Evolutionary conservation across 2,797 vertebrate genomes (phyloP).

Genomic region (Cygnus olor): DNA sequence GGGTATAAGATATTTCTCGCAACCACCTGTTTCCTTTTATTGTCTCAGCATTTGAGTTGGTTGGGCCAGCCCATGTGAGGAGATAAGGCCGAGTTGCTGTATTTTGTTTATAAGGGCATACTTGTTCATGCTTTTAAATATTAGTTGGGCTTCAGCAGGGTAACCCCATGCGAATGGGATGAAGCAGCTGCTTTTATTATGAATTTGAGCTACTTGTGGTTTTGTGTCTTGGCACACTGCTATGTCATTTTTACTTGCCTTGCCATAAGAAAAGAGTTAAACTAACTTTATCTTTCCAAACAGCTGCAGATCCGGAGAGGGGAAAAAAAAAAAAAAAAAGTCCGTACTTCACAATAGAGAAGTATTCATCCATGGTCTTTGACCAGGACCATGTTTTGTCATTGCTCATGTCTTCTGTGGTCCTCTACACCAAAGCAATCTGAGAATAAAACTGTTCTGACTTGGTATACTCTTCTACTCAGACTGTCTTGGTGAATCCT

Average conservation of each 20-base stretch:
- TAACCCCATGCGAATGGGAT: slow-evolving; percentile 57
- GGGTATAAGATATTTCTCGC: slow-evolving; percentile 73
- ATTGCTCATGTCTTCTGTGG: not conserved
- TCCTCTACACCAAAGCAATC: not conserved
- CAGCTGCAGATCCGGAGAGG: slow-evolving; percentile 74
- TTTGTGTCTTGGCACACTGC: slow-evolving; percentile 78
- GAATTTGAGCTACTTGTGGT: slow-evolving; percentile 71
- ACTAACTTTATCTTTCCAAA: slow-evolving; percentile 82
- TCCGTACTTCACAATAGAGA: slow-evolving; percentile 55
- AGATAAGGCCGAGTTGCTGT: slow-evolving; percentile 71
- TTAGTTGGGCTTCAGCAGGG: slow-evolving; percentile 72
- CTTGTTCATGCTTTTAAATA: slow-evolving; percentile 60
- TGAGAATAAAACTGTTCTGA: not conserved
- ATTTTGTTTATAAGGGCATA: slow-evolving; percentile 66
- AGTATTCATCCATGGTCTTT: slow-evolving; percentile 68
- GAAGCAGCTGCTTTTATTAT: slow-evolving; percentile 77
- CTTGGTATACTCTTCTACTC: not conserved
- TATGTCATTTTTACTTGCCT: slow-evolving; percentile 77
- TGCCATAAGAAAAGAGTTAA: slow-evolving; percentile 78
- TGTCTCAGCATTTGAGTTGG: slow-evolving; percentile 59
- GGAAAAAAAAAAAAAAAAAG: not conserved
- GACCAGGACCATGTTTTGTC: not conserved
- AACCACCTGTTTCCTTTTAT: slow-evolving; percentile 80
- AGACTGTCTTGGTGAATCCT: not conserved
- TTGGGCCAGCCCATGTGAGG: slow-evolving; percentile 52